Evolutionary conservation across 2,888 invertebrate genomes (phyloP), one percentile per base, ranked within the genome.

Genomic region (Arrhopalites spinosus): DNA sequence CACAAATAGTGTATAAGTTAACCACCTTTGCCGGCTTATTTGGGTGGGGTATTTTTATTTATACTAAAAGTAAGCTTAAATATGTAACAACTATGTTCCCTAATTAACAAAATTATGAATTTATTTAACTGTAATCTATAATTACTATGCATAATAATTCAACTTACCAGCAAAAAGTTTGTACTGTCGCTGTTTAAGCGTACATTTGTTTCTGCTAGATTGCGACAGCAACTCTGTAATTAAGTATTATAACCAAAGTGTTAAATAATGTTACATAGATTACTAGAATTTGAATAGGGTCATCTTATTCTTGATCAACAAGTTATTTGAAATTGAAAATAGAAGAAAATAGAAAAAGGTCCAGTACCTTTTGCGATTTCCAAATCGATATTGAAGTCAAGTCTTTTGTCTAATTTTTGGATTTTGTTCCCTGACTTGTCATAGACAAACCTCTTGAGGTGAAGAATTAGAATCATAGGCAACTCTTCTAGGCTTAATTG

Each of bases 331-430:
- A n/a, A n/a, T n/a, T n/a, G n/a, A n/a, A n/a, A n/a, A n/a, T n/a
- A n/a, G n/a, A n/a, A n/a, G n/a, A n/a, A n/a, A n/a, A n/a, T n/a
- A n/a, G n/a, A n/a, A n/a, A n/a, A n/a, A n/a, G n/a, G n/a, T n/a
- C n/a, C n/a, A n/a, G n/a, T 83, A 91, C 89, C 89, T 95, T 86
- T 87, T 50, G 84, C 94, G 82, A 97, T 91, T 87, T 95, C 95
- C 75, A 96, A 88, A 85, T 95, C 94, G 72, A 95, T 89, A 0
- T 93, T 92, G 86, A 94, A 96, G 84, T 95, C 94, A 20, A 98
- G 90, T 78, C 91, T 92, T 87, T 97, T 98, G 79, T 94, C 88
- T 75, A 97, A 93, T 87, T 98, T 98, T 73, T 94, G 93, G 85
- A 94, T 93, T 23, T 94, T 95, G 80, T 95, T 93, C 2, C 90